phyloP scores from a whole-genome alignment of 2,113 vertebrate species.

The Cinclus mexicanus region DNA sequence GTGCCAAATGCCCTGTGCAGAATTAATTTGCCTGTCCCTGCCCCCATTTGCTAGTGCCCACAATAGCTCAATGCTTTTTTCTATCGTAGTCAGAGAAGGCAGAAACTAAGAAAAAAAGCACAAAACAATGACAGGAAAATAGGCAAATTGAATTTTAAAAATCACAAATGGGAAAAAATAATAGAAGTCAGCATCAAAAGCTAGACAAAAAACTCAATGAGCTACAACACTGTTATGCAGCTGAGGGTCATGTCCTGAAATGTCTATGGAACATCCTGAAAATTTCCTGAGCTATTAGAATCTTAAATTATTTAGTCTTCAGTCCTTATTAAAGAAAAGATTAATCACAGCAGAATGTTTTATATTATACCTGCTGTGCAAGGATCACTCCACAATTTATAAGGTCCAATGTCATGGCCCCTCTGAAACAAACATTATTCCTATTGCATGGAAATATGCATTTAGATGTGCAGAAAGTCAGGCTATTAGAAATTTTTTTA shows the following conservation, averaged over 20 bases:
- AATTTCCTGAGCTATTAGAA: constrained; percentile 32
- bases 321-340: neutral
- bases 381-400: neutral
- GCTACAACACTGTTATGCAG: neutral
- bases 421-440: neutral
- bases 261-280: neutral
- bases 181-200: neutral
- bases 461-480: neutral
- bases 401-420: neutral
- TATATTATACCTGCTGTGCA: neutral
- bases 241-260: constrained; percentile 20
- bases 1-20: neutral
- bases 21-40: neutral
- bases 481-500: neutral
- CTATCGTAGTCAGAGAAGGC: neutral
- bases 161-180: neutral
- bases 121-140: neutral
- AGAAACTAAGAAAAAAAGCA: neutral
- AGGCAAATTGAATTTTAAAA: constrained; percentile 4
- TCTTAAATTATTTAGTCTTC: neutral
- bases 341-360: constrained; percentile 2
- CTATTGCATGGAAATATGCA: neutral
- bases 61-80: neutral
- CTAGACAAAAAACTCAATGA: neutral
- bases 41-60: neutral